phyloP scores from a whole-genome alignment of 92 coral and sea anemone genomes.

The Parazoanthus atlanticus region DNA sequence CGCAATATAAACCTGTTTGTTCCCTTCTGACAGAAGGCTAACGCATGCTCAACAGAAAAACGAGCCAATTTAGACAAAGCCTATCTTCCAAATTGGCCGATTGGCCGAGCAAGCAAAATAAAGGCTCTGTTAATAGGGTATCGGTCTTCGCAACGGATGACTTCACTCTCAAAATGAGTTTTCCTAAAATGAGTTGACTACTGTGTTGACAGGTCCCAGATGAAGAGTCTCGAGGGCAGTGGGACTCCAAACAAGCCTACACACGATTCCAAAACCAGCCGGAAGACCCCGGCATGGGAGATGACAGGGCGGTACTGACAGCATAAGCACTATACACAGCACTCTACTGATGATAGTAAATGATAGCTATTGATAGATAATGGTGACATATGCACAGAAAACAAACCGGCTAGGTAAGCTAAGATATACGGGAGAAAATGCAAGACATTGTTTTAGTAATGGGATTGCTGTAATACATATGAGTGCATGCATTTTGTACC shows the following conservation, averaged over 20 bases:
- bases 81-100: no score
- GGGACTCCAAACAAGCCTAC: not conserved
- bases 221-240: not conserved
- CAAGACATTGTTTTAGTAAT: not conserved
- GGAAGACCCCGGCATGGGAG: conserved; percentile 4
- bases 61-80: no score
- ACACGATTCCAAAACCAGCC: conserved; percentile 5
- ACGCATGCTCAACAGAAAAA: no score
- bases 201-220: conserved; percentile 4
- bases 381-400: not conserved
- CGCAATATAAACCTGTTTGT: no score
- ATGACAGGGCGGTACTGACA: not conserved
- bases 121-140: no score
- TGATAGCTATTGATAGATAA: not conserved
- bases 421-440: not conserved
- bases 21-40: no score
- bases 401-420: no score
- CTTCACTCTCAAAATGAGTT: not conserved
- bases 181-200: not conserved
- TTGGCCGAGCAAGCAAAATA: no score
- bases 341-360: not conserved
- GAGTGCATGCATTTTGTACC: not conserved
- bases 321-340: not conserved
- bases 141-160: no score
- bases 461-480: no score